phyloP scores from a whole-genome alignment of 1,140 invertebrate species.

The Drosophila jambulina region DNA sequence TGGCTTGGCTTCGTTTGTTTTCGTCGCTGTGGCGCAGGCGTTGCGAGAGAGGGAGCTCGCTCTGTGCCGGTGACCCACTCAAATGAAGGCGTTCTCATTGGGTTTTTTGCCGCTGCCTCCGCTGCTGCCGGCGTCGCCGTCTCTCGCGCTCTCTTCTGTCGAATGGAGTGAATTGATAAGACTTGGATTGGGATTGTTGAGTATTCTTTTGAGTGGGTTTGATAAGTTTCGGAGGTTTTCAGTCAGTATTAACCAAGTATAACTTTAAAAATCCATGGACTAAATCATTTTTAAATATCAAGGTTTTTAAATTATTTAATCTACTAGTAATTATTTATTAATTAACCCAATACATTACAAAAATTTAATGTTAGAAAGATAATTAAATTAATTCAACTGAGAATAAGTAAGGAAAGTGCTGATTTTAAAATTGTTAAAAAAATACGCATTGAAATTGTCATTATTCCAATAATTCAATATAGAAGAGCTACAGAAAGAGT shows the following conservation, averaged over 20 bases:
- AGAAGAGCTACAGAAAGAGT: too few relatives aligned
- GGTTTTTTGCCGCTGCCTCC: conserved; percentile 41
- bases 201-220: conserved; percentile 23
- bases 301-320: neutral
- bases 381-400: neutral
- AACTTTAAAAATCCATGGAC: too few relatives aligned
- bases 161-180: conserved; percentile 64
- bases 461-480: too few relatives aligned
- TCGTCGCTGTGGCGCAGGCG: conserved; percentile 54
- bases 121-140: conserved; percentile 53
- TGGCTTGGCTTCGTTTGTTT: conserved; percentile 25
- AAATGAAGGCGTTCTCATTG: conserved; percentile 55
- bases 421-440: too few relatives aligned
- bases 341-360: neutral
- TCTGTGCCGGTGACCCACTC: conserved; percentile 40
- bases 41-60: conserved; percentile 20
- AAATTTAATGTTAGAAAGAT: neutral
- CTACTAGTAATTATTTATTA: too few relatives aligned
- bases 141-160: conserved; percentile 56
- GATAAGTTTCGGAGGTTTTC: neutral
- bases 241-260: conserved; percentile 2
- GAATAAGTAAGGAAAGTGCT: neutral
- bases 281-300: too few relatives aligned
- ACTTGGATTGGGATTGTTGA: conserved; percentile 5
- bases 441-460: too few relatives aligned